A percentile compares a stretch with the other conserved stretches of the same genome.
phyloP scores from a whole-genome alignment of 2,888 invertebrate genomes.

The Zaprionus bogoriensis region DNA sequence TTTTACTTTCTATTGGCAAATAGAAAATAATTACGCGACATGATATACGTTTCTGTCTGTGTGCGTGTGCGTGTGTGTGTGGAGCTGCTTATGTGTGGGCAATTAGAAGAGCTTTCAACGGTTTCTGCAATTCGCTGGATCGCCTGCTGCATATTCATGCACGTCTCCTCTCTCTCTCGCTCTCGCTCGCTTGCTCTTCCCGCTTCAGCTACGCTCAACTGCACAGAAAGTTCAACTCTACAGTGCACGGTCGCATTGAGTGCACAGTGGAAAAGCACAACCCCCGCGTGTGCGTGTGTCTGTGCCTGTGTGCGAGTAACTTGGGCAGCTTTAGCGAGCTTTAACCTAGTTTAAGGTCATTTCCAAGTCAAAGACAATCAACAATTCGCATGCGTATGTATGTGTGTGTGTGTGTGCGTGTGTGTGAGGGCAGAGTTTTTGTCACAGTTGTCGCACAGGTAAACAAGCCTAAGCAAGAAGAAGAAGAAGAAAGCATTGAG shows the following conservation, averaged over 20 bases:
- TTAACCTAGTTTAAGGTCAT: constrained; percentile 82
- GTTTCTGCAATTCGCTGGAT: constrained; percentile 27
- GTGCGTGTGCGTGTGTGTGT: constrained; percentile 11
- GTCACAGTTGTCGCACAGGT: background rate
- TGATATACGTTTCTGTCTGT: background rate
- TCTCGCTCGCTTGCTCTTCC: constrained; percentile 1
- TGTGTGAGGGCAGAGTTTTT: background rate
- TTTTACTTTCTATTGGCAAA: constrained; percentile 73
- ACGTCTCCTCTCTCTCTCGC: constrained; percentile 27
- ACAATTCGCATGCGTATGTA: constrained; percentile 25
- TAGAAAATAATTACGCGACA: constrained; percentile 64
- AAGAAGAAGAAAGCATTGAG: background rate
- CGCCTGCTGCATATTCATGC: constrained; percentile 31
- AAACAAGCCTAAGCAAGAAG: background rate
- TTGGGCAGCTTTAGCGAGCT: constrained; percentile 70
- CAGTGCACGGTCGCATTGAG: constrained; percentile 14
- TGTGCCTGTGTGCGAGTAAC: constrained; percentile 8
- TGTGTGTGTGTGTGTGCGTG: background rate
- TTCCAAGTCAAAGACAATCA: constrained; percentile 70
- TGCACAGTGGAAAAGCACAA: no score
- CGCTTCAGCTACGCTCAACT: constrained; percentile 52
- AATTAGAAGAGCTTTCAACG: constrained; percentile 33
- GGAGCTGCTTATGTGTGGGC: constrained; percentile 14
- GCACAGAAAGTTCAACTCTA: constrained; percentile 70
- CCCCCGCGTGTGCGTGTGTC: background rate